Base-by-base conservation (phyloP, 2,797 vertebrate species). In the Ctenopoma kingsleyae region DNA sequence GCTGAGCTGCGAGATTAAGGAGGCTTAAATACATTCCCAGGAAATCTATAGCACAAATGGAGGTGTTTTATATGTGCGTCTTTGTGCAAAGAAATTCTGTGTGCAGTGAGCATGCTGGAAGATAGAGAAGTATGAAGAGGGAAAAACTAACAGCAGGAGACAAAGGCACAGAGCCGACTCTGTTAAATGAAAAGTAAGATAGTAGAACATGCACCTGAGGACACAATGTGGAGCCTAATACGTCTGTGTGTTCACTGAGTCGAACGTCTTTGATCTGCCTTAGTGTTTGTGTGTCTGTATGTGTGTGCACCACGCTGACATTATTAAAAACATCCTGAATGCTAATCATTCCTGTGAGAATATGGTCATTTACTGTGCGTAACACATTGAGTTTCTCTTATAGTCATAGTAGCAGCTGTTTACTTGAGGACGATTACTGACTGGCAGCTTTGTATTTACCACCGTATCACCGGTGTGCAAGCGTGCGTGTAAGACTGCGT, bases 1-100 rank as follows among this genome's bases (percentile, higher is more conserved):
- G 75, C 82, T 67, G 72, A 87, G 71, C 85, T 43, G 72, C 57
- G 3, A 81, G 89, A 91, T 87, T 87, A 87, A 17, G 17, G 15
- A 27, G 51, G 67, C 68, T 90, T 89, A 85, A 81, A 71, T 63
- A 55, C 67, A 71, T 76, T 59, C 69, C 67, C 68, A 12, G 67
- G 58, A 71, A 84, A 87, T 77, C 74, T 69, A 62, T 56, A 74
- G 70, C 53, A 72, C 72, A 78, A 75, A 83, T 69, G n/a, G 71
- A 52, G 72, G 50, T 61, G 50, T 70, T 80, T 78, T 67, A 41
- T 63, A 32, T 5, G 19, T 25, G 47, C 49, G 63, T 66, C 38
- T 48, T 59, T 69, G 65, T 58, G 47, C 6, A 55, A 60, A 71
- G 9, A 15, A 44, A 40, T 15, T 69, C 43, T 23, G 47, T 41